Base-by-base conservation (phyloP, 1,140 invertebrate genomes). In the Paralvinella palmiformis region DNA sequence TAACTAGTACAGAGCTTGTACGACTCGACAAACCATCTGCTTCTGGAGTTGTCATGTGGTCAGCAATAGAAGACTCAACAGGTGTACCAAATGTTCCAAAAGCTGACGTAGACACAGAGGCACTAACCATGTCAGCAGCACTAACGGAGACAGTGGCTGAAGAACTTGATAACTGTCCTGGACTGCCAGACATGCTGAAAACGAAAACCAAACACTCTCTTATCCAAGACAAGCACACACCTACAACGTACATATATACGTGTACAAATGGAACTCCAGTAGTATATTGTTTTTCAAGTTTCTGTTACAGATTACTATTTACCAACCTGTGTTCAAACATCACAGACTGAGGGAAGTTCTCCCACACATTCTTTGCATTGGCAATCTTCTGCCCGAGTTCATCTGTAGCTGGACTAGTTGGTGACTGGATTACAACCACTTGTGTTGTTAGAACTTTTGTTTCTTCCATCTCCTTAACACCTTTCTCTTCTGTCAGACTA, bases 331-430 rank as follows among this genome's bases (percentile, higher is more conserved):
- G 87, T 61, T 90, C 88, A 55, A 88, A 84, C 0, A 88, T 86
- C 13, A 87, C 84, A 7, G 85, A 83, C 82, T 86, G 85, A 81
- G 15, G 86, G 84, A 44, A 85, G 84, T 62, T 83, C 70, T 91
- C 90, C 90, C 90, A 92, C 13, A 85, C 83, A 78, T 92, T 94
- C 79, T 95, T 95, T 3, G 94, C 92, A 59, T 91, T 92, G 6
- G 91, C 91, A 70, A 96, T 94, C 82, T 96, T 96, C 77, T 92
- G 85, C 82, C 94, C 93, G 13, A 96, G 85, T 76, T 95, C 93
- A 33, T 91, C 91, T 17, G 88, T 87, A 0, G 89, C 89, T 10
- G 88, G 86, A 6, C 86, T 87, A 64, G 86, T 86, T 1, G 86
- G 86, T 64, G 84, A 86, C 37, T 83, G 82, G 10, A 76, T 73